Evolutionary conservation across 92 coral and sea anemone genomes (phyloP).

Genomic region (Porites evermanni): DNA sequence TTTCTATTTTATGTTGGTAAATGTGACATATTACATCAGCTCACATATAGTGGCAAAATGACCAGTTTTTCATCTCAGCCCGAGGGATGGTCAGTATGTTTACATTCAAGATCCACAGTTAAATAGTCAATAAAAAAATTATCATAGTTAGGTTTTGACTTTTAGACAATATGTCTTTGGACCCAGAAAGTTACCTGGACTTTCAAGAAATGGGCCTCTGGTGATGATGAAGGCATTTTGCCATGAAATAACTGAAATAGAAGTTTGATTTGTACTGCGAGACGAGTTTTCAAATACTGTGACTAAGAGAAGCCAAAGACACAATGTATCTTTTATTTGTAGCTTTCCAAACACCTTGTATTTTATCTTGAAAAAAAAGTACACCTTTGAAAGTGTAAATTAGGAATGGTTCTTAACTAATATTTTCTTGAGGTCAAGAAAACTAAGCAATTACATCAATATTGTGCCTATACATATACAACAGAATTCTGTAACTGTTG

Average conservation of each 20-base stretch:
- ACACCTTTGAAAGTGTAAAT: not conserved
- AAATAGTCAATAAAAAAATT: not conserved
- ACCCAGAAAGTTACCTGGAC: no score
- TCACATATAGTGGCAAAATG: no score
- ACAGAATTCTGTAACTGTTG: not conserved
- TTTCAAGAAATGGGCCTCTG: not conserved
- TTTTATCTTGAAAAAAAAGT: not conserved
- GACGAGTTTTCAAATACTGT: not conserved
- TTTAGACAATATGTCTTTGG: not conserved
- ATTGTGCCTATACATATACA: not conserved
- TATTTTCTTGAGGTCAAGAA: not conserved
- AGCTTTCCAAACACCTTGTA: not conserved
- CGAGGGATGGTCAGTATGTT: not conserved
- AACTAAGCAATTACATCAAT: not conserved
- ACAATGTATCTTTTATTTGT: not conserved
- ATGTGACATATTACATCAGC: no score
- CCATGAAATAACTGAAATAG: not conserved
- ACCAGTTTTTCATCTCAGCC: no score
- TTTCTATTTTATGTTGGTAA: no score
- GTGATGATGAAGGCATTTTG: not conserved
- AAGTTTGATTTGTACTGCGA: not conserved
- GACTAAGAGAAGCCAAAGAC: conserved; percentile 3
- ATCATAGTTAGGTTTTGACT: not conserved
- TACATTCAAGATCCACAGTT: not conserved
- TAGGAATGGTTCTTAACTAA: not conserved